A percentile compares a stretch with the other conserved stretches of the same genome.
These are phyloP conservation scores for Dicranocentrus wangi DNA, from an alignment of 2,888 invertebrate species.

Conservation along the genomic window DNA sequence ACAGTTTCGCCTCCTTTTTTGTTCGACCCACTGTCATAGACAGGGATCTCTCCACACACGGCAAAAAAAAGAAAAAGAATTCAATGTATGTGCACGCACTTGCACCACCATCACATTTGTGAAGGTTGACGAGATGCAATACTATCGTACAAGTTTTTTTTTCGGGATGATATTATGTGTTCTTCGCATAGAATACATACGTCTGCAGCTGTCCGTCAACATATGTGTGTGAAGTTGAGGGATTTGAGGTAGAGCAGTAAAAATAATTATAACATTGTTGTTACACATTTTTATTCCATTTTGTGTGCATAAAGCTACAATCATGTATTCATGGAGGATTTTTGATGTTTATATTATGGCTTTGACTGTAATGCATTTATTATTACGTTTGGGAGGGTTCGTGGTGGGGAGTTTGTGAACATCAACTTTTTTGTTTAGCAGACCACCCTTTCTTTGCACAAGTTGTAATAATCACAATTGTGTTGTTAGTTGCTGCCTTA, in stretches of 20 bases:
- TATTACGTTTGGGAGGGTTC: constrained; percentile 5
- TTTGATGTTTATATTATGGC: constrained; percentile 9
- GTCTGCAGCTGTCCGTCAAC: constrained; percentile 38
- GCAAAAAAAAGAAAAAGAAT: no score
- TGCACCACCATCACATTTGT: constrained; percentile 25
- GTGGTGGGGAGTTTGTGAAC: constrained; percentile 31
- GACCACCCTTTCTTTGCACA: constrained; percentile 62
- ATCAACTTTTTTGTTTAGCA: constrained; percentile 10
- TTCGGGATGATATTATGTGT: neutral
- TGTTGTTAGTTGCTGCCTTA: constrained; percentile 19
- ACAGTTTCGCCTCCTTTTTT: constrained; percentile 49
- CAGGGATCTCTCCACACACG: neutral
- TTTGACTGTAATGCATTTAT: constrained; percentile 2
- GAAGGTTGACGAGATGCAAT: constrained; percentile 25
- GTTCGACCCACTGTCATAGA: constrained; percentile 30
- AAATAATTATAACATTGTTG: constrained; percentile 23
- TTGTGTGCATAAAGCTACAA: constrained; percentile 13
- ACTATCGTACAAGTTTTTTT: constrained; percentile 25
- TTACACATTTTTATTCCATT: constrained; percentile 13
- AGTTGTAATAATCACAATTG: constrained; percentile 31
- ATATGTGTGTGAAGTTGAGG: constrained; percentile 8
- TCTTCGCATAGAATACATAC: neutral
- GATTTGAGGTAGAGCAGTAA: constrained; percentile 16
- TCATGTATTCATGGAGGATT: constrained; percentile 20
- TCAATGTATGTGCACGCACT: constrained; percentile 34